Evolutionary conservation across 2,113 vertebrate genomes (phyloP).

Genomic region (Pogona vitticeps): DNA sequence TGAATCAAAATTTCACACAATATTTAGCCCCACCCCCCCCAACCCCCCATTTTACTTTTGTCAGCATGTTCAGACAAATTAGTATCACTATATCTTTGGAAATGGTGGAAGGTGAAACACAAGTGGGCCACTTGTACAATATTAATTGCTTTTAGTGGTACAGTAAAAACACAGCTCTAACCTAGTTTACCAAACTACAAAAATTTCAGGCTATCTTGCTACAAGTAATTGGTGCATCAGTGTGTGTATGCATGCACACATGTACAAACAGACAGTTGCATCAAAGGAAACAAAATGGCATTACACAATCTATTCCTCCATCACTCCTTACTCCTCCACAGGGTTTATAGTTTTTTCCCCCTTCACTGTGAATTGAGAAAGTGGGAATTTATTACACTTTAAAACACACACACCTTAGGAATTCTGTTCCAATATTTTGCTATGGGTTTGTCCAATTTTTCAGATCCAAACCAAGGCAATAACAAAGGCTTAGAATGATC

Average conservation of each 20-base stretch:
- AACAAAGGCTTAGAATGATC: neutral
- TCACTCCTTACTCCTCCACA: neutral
- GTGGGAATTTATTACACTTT: neutral
- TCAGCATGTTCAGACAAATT: too few relatives aligned
- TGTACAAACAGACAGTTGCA: neutral
- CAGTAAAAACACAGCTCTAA: neutral
- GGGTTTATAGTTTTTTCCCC: neutral
- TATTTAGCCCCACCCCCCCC: too few relatives aligned
- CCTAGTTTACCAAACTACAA: neutral
- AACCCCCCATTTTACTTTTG: too few relatives aligned
- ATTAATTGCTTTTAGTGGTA: neutral
- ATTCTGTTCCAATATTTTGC: neutral
- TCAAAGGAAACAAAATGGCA: neutral
- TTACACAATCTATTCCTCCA: neutral
- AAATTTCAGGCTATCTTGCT: neutral
- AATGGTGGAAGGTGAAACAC: neutral
- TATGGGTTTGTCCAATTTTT: neutral
- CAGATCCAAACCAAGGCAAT: neutral
- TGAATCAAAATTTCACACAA: too few relatives aligned
- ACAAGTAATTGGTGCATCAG: neutral
- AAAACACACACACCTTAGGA: neutral
- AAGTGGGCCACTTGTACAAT: neutral
- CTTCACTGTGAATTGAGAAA: neutral
- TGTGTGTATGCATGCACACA: neutral
- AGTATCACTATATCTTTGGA: too few relatives aligned